phyloP scores from a whole-genome alignment of 2,113 vertebrate species.

The Psilopogon haemacephalus region DNA sequence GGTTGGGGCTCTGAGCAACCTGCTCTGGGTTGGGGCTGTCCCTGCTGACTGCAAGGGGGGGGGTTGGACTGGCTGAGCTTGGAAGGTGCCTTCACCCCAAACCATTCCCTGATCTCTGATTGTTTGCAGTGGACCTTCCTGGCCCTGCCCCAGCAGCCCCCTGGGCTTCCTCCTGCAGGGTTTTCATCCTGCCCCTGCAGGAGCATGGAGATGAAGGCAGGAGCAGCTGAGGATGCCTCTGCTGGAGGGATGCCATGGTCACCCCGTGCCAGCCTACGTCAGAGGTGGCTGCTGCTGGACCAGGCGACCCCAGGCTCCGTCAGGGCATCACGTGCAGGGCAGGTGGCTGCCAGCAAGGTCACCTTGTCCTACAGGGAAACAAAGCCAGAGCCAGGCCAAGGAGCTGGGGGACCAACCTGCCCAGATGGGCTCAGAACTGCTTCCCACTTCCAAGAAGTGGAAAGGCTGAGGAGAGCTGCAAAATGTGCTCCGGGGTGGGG shows the following conservation, averaged over 20 bases:
- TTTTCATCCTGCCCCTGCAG: background rate
- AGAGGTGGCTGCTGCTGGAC: background rate
- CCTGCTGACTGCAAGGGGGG: too few species aligned
- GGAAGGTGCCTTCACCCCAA: too few species aligned
- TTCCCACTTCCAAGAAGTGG: background rate
- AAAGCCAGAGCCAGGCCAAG: background rate
- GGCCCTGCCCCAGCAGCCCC: background rate
- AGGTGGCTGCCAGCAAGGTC: background rate
- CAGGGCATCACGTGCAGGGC: background rate
- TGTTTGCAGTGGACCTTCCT: too few species aligned
- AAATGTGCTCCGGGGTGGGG: background rate
- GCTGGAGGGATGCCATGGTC: background rate
- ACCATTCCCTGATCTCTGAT: background rate
- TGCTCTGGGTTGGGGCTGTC: too few species aligned
- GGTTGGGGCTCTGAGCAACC: too few species aligned
- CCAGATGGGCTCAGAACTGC: background rate
- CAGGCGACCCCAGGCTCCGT: background rate
- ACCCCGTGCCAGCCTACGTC: rapidly evolving
- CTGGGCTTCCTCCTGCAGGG: too few species aligned
- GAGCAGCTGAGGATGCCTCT: background rate
- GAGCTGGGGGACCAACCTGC: background rate
- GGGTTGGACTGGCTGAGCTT: too few species aligned
- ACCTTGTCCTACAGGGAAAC: background rate
- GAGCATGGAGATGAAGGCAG: background rate
- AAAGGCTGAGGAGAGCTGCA: background rate